phyloP scores from a whole-genome alignment of 2,113 vertebrate genomes.

The Indicator indicator region DNA sequence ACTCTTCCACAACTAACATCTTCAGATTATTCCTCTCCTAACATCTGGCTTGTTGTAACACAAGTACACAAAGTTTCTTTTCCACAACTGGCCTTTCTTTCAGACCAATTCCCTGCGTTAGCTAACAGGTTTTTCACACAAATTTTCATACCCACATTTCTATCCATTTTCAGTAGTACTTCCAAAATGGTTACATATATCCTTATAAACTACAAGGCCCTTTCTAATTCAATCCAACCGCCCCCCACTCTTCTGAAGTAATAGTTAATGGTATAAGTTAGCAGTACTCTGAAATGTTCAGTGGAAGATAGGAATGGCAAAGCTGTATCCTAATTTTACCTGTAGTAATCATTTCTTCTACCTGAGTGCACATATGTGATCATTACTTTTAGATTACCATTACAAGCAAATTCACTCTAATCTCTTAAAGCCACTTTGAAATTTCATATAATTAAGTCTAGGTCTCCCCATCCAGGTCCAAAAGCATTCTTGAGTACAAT shows the following conservation, averaged over 20 bases:
- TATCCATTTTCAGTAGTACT: neutral
- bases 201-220: neutral
- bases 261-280: neutral
- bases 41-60: neutral
- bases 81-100: neutral
- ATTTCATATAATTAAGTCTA: slow-evolving; percentile 16
- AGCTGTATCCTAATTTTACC: neutral
- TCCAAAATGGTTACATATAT: neutral
- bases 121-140: neutral
- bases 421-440: slow-evolving; percentile 32
- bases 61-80: neutral
- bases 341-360: neutral
- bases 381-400: slow-evolving; percentile 29
- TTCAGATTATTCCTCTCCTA: neutral
- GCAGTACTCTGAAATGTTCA: neutral
- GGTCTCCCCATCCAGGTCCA: neutral
- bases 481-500: neutral
- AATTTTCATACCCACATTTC: neutral
- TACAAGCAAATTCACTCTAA: neutral
- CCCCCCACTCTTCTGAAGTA: neutral
- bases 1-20: neutral
- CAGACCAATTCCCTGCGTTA: neutral
- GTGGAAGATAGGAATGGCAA: neutral
- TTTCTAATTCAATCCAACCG: neutral
- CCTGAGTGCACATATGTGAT: slow-evolving; percentile 3